Evolutionary conservation across 2,797 vertebrate species (phyloP).

Genomic region (Manis pentadactyla): DNA sequence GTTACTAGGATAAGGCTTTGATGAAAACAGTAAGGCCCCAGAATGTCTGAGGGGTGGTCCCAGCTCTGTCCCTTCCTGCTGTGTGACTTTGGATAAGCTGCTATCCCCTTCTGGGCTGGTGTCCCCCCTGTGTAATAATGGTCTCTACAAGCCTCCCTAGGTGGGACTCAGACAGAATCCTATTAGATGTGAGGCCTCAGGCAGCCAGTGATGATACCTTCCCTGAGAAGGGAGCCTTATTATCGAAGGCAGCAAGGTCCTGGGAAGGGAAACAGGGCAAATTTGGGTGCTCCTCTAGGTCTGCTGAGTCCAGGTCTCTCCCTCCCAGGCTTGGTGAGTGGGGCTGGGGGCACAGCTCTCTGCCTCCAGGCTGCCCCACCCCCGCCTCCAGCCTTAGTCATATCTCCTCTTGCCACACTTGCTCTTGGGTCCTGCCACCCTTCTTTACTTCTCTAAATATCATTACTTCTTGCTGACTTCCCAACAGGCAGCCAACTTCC

Average conservation of each 20-base stretch:
- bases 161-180: background rate
- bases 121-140: background rate
- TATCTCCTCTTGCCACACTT: background rate
- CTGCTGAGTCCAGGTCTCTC: background rate
- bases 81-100: background rate
- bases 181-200: background rate
- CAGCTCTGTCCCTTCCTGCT: background rate
- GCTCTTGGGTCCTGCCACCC: background rate
- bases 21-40: background rate
- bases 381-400: background rate
- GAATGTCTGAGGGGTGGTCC: background rate
- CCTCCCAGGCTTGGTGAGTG: background rate
- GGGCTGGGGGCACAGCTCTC: background rate
- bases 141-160: background rate
- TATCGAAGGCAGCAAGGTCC: background rate
- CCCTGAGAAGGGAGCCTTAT: background rate
- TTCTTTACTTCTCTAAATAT: slow-evolving; percentile 65
- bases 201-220: background rate
- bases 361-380: background rate
- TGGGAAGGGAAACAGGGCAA: background rate
- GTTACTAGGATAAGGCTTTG: background rate
- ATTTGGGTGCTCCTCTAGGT: background rate
- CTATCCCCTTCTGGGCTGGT: no score
- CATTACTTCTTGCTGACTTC: slow-evolving; percentile 66
- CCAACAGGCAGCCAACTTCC: slow-evolving; percentile 20